These are phyloP conservation scores for Drosophila baimaii DNA, from an alignment of 1,140 invertebrate genomes.

Conservation along the genomic window DNA sequence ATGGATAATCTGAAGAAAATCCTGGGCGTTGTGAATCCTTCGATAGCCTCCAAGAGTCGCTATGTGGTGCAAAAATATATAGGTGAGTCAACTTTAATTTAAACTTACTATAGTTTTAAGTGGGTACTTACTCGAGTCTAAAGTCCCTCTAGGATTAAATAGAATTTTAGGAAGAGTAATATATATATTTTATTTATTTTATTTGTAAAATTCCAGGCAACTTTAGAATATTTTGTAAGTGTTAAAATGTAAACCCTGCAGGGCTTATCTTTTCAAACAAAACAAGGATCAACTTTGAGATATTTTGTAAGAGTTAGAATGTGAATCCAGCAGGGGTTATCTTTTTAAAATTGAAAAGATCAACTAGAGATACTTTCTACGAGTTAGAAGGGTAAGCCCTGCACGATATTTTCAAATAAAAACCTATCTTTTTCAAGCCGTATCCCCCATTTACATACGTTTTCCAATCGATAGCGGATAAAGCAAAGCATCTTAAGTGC, in stretches of 20 bases:
- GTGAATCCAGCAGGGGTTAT: not conserved
- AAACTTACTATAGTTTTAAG: not conserved
- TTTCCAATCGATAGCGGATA: slow-evolving; percentile 38
- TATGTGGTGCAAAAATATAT: slow-evolving; percentile 98
- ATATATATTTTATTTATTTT: too few relatives aligned
- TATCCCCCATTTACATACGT: not conserved
- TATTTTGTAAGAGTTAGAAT: not conserved
- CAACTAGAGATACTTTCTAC: too few relatives aligned
- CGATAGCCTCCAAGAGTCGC: slow-evolving; percentile 88
- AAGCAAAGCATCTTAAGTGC: slow-evolving; percentile 53
- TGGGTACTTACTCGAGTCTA: not conserved
- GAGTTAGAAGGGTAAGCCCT: too few relatives aligned
- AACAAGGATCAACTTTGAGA: too few relatives aligned
- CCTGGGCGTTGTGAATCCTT: slow-evolving; percentile 88
- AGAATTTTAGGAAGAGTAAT: not conserved
- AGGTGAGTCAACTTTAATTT: slow-evolving; percentile 86
- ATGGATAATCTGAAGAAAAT: slow-evolving; percentile 95
- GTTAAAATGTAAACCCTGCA: too few relatives aligned
- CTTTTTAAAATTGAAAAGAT: too few relatives aligned
- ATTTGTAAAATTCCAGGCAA: too few relatives aligned
- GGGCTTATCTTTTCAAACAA: too few relatives aligned
- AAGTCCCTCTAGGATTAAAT: not conserved
- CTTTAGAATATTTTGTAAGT: too few relatives aligned
- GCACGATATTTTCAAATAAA: not conserved
- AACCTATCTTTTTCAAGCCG: not conserved